These are phyloP conservation scores for Amphipoea oculea DNA, from an alignment of 2,888 invertebrate species.

Conservation along the genomic window DNA sequence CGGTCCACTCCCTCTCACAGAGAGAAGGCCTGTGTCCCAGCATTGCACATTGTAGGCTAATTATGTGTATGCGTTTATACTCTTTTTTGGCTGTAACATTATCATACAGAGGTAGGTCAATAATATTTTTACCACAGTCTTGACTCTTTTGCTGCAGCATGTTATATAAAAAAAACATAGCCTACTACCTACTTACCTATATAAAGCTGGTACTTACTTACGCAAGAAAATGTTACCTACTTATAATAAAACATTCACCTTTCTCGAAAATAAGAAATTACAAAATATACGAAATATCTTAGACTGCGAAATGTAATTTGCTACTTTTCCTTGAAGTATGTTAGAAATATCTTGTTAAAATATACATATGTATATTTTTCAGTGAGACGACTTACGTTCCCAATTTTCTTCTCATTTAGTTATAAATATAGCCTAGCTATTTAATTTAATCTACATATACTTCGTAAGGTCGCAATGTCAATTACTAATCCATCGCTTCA, in stretches of 20 bases:
- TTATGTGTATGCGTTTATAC: not conserved
- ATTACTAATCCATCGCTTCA: not conserved
- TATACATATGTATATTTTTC: not conserved
- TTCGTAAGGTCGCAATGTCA: not conserved
- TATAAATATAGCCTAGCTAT: not conserved
- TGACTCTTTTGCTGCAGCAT: no score
- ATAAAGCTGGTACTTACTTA: not conserved
- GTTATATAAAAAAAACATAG: not conserved
- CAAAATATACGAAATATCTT: not conserved
- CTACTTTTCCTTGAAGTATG: constrained; percentile 8
- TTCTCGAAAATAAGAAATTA: not conserved
- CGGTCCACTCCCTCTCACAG: no score
- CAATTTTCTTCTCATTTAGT: not conserved
- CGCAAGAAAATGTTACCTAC: not conserved
- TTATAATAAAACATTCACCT: not conserved
- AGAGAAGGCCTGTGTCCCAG: no score
- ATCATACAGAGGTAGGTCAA: not conserved
- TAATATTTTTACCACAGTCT: no score
- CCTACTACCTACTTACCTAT: not conserved
- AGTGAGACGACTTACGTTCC: not conserved
- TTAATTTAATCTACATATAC: not conserved
- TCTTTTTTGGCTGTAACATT: not conserved
- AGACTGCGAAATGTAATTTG: constrained; percentile 6
- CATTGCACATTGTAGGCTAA: no score
- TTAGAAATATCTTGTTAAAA: constrained; percentile 1